Evolutionary conservation across 2,113 vertebrate genomes (phyloP), one percentile per base, ranked within the genome.

Genomic region (Struthio camelus): DNA sequence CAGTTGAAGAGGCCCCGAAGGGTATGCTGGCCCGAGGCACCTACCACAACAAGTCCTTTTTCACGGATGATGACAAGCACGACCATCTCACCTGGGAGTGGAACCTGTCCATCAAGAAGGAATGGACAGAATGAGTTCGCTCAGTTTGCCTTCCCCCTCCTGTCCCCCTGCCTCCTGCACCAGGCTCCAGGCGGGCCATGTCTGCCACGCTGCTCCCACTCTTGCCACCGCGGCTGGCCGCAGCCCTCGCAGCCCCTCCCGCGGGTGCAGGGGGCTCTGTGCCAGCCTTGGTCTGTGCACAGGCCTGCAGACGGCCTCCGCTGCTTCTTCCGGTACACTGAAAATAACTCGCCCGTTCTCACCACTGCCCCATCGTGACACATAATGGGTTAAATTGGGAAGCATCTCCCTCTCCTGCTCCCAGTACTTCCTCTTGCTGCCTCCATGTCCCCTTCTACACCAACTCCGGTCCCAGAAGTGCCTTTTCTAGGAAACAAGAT

Each of bases 81-180:
- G 97, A 98, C 95, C 98, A 98, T 93, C 98, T 98, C 75, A 98
- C 98, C 93, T 98, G 98, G 98, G 98, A 98, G 42, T 98, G 98
- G 98, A 98, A 98, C 89, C 97, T 98, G 97, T 97, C 98, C 96
- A 98, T 98, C 93, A 98, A 98, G 96, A 98, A 98, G 86, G 98
- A 98, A 51, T 98, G 98, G 98, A 98, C 96, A 76, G 98, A 98
- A 93, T 98, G 96, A 98, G 80, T 6, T 44, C 36, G 93, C 58
- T 15, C 94, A 50, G 25, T 82, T 89, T 95, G 93, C 87, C 85
- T 62, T 78, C 62, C 71, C 90, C 85, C 64, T 89, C 93, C 64
- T 11, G 1, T 59, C 51, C 87, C 85, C 77, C 84, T 76, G 66
- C 73, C 91, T 97, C 93, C 85, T 86, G 91, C 96, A 96, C 95